A percentile compares a stretch with the other conserved stretches of the same genome.
phyloP scores from a whole-genome alignment of 2,113 vertebrate genomes.

The Grus americana region DNA sequence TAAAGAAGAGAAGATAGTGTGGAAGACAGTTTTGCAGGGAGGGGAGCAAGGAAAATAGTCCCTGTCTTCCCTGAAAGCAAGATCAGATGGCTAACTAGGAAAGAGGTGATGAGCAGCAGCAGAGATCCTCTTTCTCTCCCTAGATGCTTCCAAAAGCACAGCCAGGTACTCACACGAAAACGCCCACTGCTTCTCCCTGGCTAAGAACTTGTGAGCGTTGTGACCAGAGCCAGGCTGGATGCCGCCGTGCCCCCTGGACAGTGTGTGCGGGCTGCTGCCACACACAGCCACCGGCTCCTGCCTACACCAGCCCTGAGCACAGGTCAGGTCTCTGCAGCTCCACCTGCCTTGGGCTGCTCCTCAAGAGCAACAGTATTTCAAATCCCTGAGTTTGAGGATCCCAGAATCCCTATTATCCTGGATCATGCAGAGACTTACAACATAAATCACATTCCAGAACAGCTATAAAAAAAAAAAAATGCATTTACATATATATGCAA shows the following conservation, averaged over 20 bases:
- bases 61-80: background rate
- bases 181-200: background rate
- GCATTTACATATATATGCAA: background rate
- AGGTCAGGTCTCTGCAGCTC: background rate
- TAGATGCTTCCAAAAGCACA: background rate
- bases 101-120: background rate
- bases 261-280: background rate
- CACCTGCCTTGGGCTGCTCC: background rate
- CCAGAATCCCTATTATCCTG: background rate
- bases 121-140: background rate
- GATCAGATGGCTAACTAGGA: background rate
- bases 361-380: background rate
- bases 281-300: background rate
- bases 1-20: background rate
- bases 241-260: background rate
- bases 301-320: background rate
- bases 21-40: background rate
- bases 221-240: background rate
- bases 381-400: background rate
- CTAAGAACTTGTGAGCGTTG: fast-evolving
- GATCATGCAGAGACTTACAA: background rate
- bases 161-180: background rate
- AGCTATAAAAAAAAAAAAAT: background rate
- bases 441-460: background rate
- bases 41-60: background rate